Percentiles rank a stretch among this genome's conserved stretches.
Conservation (phyloP, 2,113 vertebrate genomes). For the Pseudorectes ferrugineus region DNA sequence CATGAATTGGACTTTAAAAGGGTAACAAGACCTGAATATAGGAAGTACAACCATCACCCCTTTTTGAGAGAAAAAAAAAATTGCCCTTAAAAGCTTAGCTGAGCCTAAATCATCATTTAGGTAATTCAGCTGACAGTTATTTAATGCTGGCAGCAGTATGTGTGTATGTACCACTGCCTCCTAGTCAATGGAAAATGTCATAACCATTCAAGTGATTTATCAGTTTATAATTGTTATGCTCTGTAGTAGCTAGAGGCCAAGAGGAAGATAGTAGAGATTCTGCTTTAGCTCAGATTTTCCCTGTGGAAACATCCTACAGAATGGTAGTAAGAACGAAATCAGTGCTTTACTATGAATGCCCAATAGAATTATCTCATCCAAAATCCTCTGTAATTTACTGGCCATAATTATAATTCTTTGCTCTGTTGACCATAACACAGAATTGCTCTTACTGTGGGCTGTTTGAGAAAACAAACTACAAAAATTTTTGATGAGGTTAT, state of each 20-base stretch:
- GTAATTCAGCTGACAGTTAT: constrained; percentile 35
- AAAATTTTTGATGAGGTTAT: background rate
- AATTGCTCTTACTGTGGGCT: background rate
- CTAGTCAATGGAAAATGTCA: constrained; percentile 49
- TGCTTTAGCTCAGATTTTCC: constrained; percentile 41
- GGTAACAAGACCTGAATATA: background rate
- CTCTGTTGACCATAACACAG: background rate
- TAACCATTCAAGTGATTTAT: constrained; percentile 50
- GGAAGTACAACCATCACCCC: background rate
- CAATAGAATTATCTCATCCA: background rate
- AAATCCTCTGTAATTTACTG: constrained; percentile 22
- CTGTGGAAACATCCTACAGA: background rate
- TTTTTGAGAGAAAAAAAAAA: background rate
- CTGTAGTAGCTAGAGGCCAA: constrained; percentile 10
- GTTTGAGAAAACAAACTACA: background rate
- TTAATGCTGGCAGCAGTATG: constrained; percentile 28
- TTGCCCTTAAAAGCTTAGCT: constrained; percentile 18
- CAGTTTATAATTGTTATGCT: constrained; percentile 35
- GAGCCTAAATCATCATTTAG: constrained; percentile 35
- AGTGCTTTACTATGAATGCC: background rate
- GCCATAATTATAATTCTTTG: background rate
- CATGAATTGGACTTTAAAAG: background rate
- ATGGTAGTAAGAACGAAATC: constrained; percentile 3
- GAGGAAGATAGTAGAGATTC: constrained; percentile 31
- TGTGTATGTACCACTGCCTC: constrained; percentile 31